Evolutionary conservation across 2,888 invertebrate genomes (phyloP), one percentile per base, ranked within the genome.

Genomic region (Sphaeridia pumilis): DNA sequence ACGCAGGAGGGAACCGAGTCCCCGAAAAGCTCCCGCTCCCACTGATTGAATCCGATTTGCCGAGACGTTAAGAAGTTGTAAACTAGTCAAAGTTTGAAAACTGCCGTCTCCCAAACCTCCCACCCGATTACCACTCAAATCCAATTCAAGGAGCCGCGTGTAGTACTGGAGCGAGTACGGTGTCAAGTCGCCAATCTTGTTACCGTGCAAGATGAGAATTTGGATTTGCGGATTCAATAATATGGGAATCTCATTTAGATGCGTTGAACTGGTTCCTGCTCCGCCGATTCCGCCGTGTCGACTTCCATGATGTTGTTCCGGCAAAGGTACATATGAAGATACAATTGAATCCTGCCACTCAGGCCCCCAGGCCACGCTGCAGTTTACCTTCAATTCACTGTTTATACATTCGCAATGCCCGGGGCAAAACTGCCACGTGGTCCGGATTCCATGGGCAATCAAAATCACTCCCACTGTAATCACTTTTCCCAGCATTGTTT

Each of bases 181-280:
- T 4, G 34, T 21, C 36, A 51, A 10, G 17, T 47, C 52, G 3
- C 24, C 20, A 26, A 52, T 52, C 17, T 47, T 36, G 43, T 52
- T 52, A 22, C 52, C 52, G 12, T 47, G 47, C 2, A 52, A 21
- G 25, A 41, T 31, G 4, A 52, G 25, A 21, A 28, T 28, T 35
- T 52, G 41, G 14, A 52, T 47, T 42, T 52, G 52, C 2, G 52
- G 52, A 43, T 52, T 52, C 2, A 52, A 20, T 17, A 52, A 43
- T 14, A 43, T 52, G 1, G 52, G 52, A 25, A 52, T 52, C 22
- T 52, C 47, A 41, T 52, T 47, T 47, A 52, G 21, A 2, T 38
- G 24, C 20, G 10, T 43, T 12, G 31, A 12, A 12, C 31, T 31
- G 10, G 31, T 31, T 31, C 31, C 31, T 31, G 31, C 12, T 31